A percentile compares a stretch with the other conserved stretches of the same genome.
Evolutionary conservation across 2,797 vertebrate species (phyloP).

Genomic region (Hydrocynus forskahlii): DNA sequence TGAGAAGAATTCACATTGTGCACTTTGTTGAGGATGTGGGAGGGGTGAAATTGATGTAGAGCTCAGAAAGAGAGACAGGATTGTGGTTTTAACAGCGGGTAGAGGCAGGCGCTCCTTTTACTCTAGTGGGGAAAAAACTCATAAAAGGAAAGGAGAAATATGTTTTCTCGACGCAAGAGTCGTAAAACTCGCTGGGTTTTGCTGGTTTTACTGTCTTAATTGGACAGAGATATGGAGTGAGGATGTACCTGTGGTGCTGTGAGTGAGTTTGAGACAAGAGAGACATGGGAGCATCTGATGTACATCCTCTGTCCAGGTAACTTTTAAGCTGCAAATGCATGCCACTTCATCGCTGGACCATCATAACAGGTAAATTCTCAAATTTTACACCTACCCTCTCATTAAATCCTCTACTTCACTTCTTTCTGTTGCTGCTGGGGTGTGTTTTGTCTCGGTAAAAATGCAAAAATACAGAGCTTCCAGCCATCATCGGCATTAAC

Average conservation of each 20-base stretch:
- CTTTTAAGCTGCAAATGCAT: conserved; percentile 61
- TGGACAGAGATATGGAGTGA: conserved; percentile 39
- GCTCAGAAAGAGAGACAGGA: background rate
- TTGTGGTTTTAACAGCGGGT: background rate
- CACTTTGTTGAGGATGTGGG: background rate
- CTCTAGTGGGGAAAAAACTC: conserved; percentile 28
- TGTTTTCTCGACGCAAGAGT: conserved; percentile 11
- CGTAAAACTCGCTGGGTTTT: conserved; percentile 6
- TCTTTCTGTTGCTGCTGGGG: background rate
- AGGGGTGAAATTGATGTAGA: background rate
- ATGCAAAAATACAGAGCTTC: too few relatives aligned
- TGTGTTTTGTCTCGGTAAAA: too few relatives aligned
- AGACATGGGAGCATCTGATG: conserved; percentile 56
- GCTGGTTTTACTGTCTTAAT: conserved; percentile 3
- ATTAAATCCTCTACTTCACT: background rate
- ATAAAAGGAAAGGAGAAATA: conserved; percentile 13
- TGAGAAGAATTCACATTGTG: too few relatives aligned
- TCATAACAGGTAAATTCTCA: conserved; percentile 68
- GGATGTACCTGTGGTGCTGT: conserved; percentile 47
- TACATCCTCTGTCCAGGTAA: conserved; percentile 61
- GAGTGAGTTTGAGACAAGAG: conserved; percentile 18
- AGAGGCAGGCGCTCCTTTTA: background rate
- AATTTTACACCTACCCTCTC: background rate
- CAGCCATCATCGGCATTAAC: too few relatives aligned
- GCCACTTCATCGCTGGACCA: conserved; percentile 59